phyloP scores from a whole-genome alignment of 2,113 vertebrate genomes.

The Rhadina sibilatrix region DNA sequence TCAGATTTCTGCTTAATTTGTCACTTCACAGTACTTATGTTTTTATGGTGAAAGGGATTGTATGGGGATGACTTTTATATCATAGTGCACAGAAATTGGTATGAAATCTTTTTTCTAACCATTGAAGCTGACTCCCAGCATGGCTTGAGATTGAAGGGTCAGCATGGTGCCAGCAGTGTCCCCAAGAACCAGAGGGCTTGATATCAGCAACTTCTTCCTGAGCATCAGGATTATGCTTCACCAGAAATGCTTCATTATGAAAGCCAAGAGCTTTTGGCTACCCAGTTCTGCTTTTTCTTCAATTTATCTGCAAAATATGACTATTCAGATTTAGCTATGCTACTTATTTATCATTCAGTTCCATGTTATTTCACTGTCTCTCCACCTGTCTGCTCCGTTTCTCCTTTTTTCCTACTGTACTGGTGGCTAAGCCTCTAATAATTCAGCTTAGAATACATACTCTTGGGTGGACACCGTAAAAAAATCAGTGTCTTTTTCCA shows the following conservation, averaged over 20 bases:
- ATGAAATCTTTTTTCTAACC: neutral
- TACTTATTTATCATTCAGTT: neutral
- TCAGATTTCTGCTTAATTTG: neutral
- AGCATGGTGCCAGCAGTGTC: too few species aligned
- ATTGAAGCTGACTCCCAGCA: neutral
- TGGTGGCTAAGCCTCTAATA: neutral
- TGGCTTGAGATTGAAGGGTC: neutral
- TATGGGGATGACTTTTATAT: neutral
- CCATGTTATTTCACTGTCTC: neutral
- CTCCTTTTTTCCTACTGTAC: neutral
- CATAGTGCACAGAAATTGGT: neutral
- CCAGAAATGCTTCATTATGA: neutral
- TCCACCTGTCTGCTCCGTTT: neutral
- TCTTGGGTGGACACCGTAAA: neutral
- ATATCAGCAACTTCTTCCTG: neutral
- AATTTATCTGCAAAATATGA: neutral
- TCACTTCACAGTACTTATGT: neutral
- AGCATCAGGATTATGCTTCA: neutral
- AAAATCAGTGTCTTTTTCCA: neutral
- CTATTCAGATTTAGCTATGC: neutral
- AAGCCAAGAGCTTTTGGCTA: neutral
- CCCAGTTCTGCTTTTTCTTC: neutral
- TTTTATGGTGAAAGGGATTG: neutral
- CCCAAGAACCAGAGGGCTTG: neutral
- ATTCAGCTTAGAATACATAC: neutral